Evolutionary conservation across 2,797 vertebrate genomes (phyloP).

Genomic region (Cuniculus paca): DNA sequence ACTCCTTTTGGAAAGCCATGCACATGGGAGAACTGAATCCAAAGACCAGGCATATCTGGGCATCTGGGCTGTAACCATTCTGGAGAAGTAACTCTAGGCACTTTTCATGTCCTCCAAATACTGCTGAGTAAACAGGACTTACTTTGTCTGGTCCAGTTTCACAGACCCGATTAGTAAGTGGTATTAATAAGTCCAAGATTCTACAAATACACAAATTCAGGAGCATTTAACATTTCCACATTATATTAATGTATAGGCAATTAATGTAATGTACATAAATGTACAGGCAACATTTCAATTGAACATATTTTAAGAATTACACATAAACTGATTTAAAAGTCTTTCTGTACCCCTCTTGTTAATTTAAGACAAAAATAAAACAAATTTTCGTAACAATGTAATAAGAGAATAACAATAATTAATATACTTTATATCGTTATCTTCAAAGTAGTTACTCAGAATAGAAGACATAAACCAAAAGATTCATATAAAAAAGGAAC

Average conservation of each 20-base stretch:
- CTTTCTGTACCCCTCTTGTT: not conserved
- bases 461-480: not conserved
- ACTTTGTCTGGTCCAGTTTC: slow-evolving; percentile 90
- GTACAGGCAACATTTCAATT: slow-evolving; percentile 8
- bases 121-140: slow-evolving; percentile 95
- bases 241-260: not conserved
- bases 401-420: not conserved
- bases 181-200: slow-evolving; percentile 91
- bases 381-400: not conserved
- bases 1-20: slow-evolving; percentile 89
- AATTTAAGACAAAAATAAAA: not conserved
- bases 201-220: slow-evolving; percentile 85
- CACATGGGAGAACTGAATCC: slow-evolving; percentile 90
- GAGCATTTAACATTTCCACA: slow-evolving; percentile 9
- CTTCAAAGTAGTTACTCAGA: not conserved
- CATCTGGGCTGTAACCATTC: slow-evolving; percentile 93
- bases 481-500: not conserved
- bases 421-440: not conserved
- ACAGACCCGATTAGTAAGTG: slow-evolving; percentile 91
- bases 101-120: slow-evolving; percentile 87
- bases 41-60: slow-evolving; percentile 91
- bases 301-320: not conserved
- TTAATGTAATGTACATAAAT: not conserved
- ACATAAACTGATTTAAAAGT: not conserved
- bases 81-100: slow-evolving; percentile 90